Evolutionary conservation across 2,797 vertebrate species (phyloP).

Genomic region (Phyllotis vaccarum): DNA sequence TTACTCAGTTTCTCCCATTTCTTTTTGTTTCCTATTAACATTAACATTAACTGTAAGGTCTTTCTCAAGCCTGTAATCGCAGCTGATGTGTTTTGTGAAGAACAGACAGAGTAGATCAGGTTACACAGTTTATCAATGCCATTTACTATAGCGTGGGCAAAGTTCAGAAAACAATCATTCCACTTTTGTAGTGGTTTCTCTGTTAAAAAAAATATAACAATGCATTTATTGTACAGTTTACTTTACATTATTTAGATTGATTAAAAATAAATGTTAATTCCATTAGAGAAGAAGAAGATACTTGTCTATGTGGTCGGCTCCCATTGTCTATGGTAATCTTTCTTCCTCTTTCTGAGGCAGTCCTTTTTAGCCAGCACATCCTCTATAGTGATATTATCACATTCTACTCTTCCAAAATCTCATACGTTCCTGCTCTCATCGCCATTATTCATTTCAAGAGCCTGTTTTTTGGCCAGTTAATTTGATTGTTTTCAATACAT

Average conservation of each 20-base stretch:
- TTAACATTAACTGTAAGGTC: not conserved
- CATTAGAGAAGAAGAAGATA: not conserved
- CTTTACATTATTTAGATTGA: slow-evolving; percentile 22
- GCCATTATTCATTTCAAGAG: not conserved
- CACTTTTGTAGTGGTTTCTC: not conserved
- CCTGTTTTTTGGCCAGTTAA: not conserved
- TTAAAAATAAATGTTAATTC: not conserved
- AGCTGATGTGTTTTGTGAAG: not conserved
- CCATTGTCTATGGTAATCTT: not conserved
- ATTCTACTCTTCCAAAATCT: not conserved
- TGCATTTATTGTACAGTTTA: not conserved
- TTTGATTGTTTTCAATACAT: not conserved
- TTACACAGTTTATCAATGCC: not conserved
- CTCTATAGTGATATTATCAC: not conserved
- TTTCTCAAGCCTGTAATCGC: not conserved
- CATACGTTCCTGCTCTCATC: not conserved
- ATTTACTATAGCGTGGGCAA: not conserved
- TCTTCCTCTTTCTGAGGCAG: not conserved
- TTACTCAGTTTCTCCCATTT: not conserved
- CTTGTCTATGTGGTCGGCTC: not conserved
- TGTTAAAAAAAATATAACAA: not conserved
- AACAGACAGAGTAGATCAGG: not conserved
- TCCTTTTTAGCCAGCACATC: not conserved
- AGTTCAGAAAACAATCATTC: slow-evolving; percentile 19
- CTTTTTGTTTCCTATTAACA: not conserved